A percentile compares a stretch with the other conserved stretches of the same genome.
Conservation (phyloP, 2,888 invertebrate genomes). For the Heliconius ismenius region DNA sequence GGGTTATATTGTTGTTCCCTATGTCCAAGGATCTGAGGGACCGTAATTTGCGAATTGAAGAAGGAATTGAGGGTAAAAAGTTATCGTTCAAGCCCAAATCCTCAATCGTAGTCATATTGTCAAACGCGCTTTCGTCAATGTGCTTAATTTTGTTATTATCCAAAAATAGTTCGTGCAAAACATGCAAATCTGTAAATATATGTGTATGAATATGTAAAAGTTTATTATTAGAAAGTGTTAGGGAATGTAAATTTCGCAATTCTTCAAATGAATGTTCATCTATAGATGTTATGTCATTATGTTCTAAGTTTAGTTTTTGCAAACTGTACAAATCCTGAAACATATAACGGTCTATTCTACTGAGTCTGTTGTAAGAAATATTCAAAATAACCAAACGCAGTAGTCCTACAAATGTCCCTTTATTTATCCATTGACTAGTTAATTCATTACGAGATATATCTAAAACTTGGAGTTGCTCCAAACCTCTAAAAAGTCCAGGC, state of each 20-base stretch:
- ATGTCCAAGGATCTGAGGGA: slow-evolving; percentile 89
- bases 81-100: slow-evolving; percentile 89
- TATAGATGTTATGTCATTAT: slow-evolving; percentile 86
- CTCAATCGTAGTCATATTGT: slow-evolving; percentile 88
- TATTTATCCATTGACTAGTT: slow-evolving; percentile 88
- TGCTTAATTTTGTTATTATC: slow-evolving; percentile 87
- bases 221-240: slow-evolving; percentile 87
- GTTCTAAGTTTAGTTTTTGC: slow-evolving; percentile 87
- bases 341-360: slow-evolving; percentile 85
- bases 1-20: slow-evolving; percentile 89
- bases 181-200: slow-evolving; percentile 87
- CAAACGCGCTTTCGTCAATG: slow-evolving; percentile 86
- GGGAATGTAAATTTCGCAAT: slow-evolving; percentile 87
- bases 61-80: slow-evolving; percentile 84
- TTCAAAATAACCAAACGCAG: slow-evolving; percentile 88
- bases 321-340: slow-evolving; percentile 88
- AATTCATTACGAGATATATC: slow-evolving; percentile 88
- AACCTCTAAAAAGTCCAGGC: slow-evolving; percentile 86
- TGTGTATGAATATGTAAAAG: slow-evolving; percentile 85
- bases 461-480: slow-evolving; percentile 87
- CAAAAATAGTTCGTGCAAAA: slow-evolving; percentile 86
- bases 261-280: slow-evolving; percentile 88
- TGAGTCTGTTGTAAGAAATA: slow-evolving; percentile 86
- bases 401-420: slow-evolving; percentile 87
- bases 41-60: slow-evolving; percentile 85